phyloP scores from a whole-genome alignment of 2,113 vertebrate species.

The Aviceda subcristata region DNA sequence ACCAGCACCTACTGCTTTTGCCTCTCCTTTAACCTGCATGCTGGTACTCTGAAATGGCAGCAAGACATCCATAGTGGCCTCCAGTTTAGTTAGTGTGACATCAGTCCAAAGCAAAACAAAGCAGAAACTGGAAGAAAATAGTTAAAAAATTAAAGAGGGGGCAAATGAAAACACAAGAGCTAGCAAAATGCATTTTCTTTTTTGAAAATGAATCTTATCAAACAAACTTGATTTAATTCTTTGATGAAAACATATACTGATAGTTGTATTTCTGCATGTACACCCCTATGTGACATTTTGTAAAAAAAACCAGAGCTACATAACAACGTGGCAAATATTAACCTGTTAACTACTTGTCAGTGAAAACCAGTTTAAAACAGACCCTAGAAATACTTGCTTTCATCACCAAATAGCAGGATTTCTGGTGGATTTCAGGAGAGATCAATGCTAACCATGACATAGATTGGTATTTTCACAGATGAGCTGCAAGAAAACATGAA shows the following conservation, averaged over 20 bases:
- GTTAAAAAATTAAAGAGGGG: neutral
- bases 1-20: neutral
- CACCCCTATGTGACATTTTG: neutral
- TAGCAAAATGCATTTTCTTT: neutral
- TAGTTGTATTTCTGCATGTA: too few relatives aligned
- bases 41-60: neutral
- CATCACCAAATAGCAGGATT: neutral
- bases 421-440: neutral
- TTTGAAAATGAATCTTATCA: neutral
- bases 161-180: neutral
- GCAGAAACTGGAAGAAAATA: neutral
- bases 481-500: neutral
- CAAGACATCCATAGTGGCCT: neutral
- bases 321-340: neutral
- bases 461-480: neutral
- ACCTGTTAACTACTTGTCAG: neutral
- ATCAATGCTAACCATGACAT: neutral
- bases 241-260: neutral
- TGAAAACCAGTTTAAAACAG: neutral
- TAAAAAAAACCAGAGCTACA: neutral
- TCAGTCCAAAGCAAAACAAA: neutral
- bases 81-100: neutral
- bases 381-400: neutral
- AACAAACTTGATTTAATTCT: neutral
- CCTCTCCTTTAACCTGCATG: rapidly evolving